These are phyloP conservation scores for Agrotis ipsilon DNA, from an alignment of 2,888 invertebrate species.

Conservation along the genomic window DNA sequence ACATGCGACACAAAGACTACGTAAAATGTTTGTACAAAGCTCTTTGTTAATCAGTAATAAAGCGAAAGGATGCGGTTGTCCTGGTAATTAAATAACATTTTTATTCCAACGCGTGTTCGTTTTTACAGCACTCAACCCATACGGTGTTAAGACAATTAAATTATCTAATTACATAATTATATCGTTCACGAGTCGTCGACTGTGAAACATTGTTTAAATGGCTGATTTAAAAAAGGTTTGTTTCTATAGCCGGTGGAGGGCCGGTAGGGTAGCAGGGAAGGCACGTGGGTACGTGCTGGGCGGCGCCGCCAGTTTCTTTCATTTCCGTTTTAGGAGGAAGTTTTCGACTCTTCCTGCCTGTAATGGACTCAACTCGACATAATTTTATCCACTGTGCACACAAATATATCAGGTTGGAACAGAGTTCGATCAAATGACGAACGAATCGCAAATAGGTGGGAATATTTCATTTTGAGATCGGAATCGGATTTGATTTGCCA, in stretches of 20 bases:
- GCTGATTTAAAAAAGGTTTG: constrained; percentile 58
- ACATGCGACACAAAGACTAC: constrained; percentile 1
- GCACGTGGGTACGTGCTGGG: constrained; percentile 68
- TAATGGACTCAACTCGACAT: constrained; percentile 76
- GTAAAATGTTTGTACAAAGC: constrained; percentile 16
- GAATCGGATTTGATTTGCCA: constrained; percentile 27
- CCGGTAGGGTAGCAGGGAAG: constrained; percentile 28
- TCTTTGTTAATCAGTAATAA: constrained; percentile 39
- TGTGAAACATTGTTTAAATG: constrained; percentile 54
- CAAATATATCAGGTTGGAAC: constrained; percentile 58
- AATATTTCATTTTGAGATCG: constrained; percentile 49
- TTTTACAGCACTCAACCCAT: constrained; percentile 58
- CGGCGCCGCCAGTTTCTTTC: constrained; percentile 78
- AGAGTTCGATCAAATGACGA: constrained; percentile 55
- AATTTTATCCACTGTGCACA: constrained; percentile 67
- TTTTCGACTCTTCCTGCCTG: constrained; percentile 79
- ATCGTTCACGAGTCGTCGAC: constrained; percentile 61
- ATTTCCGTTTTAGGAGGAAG: constrained; percentile 79
- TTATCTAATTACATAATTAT: constrained; percentile 63
- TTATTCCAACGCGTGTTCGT: constrained; percentile 42
- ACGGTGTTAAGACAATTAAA: constrained; percentile 58
- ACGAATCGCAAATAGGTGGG: constrained; percentile 38
- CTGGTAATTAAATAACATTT: constrained; percentile 59
- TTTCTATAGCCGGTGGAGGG: constrained; percentile 28
- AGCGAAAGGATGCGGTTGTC: constrained; percentile 43